A percentile compares a stretch with the other conserved stretches of the same genome.
Conservation (phyloP, 2,797 vertebrate species). For the Chaenodraco wilsoni region DNA sequence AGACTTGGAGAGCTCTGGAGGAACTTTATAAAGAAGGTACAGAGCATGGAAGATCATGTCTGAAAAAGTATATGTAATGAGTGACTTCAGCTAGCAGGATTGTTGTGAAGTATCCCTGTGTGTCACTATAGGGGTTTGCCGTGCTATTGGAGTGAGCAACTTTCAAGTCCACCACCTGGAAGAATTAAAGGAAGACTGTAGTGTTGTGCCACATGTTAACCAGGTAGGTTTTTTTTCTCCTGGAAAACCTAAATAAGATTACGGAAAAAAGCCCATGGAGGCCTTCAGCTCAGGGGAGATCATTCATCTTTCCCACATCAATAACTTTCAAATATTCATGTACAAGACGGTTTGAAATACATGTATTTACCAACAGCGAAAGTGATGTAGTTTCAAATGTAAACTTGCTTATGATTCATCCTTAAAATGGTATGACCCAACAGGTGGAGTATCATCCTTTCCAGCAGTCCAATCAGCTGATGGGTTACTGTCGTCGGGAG, state of each 20-base stretch:
- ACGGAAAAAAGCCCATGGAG: neutral
- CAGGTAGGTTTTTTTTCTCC: slow-evolving; percentile 69
- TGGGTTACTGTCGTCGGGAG: slow-evolving; percentile 81
- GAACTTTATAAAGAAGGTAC: slow-evolving; percentile 83
- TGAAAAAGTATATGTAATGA: neutral
- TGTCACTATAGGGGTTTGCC: slow-evolving; percentile 78
- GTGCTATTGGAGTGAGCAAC: slow-evolving; percentile 87
- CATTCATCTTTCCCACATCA: neutral
- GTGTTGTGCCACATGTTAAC: slow-evolving; percentile 83
- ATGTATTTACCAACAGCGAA: neutral
- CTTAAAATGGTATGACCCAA: neutral
- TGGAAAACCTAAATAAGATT: neutral
- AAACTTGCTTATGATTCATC: too few species aligned
- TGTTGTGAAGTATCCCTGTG: neutral
- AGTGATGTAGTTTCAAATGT: neutral
- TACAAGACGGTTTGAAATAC: neutral
- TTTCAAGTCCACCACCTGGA: slow-evolving; percentile 87
- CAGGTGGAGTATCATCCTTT: slow-evolving; percentile 88
- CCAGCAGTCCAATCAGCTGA: slow-evolving; percentile 82
- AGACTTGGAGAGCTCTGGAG: slow-evolving; percentile 84
- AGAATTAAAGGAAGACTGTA: slow-evolving; percentile 85
- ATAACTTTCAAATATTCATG: too few species aligned
- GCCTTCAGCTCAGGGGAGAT: neutral
- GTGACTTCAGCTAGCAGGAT: neutral
- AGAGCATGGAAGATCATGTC: neutral